These are phyloP conservation scores for Sphaerophoria rueppellii DNA, from an alignment of 2,888 invertebrate species.

Conservation along the genomic window DNA sequence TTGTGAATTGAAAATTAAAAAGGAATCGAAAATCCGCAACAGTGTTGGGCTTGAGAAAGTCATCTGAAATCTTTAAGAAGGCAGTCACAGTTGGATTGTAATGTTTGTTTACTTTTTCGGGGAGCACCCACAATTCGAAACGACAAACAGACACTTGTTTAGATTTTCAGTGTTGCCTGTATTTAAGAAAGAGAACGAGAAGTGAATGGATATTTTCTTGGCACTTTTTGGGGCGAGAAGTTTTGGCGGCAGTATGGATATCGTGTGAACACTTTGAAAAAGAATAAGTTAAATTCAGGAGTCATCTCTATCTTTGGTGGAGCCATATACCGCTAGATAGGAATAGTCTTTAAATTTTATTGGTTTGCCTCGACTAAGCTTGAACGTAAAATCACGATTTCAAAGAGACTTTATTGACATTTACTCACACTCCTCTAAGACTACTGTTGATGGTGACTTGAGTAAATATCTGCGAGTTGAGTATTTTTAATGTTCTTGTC, in stretches of 20 bases:
- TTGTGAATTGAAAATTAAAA: conserved; percentile 69
- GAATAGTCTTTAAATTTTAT: conserved; percentile 20
- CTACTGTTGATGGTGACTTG: conserved; percentile 47
- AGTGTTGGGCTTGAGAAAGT: conserved; percentile 39
- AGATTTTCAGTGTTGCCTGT: conserved; percentile 32
- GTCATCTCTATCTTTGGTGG: neutral
- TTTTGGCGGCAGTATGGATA: conserved; percentile 1
- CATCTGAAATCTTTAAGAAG: neutral
- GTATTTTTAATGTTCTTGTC: neutral
- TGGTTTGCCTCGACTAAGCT: conserved; percentile 4
- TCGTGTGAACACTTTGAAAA: conserved; percentile 62
- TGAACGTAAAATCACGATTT: conserved; percentile 68
- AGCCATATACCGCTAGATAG: neutral
- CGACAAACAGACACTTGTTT: conserved; percentile 47
- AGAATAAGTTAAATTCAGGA: conserved; percentile 35
- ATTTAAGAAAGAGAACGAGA: neutral
- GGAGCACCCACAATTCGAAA: conserved; percentile 66
- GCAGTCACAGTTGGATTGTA: conserved; percentile 50
- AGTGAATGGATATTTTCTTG: conserved; percentile 42
- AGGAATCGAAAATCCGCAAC: conserved; percentile 45
- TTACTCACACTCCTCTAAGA: conserved; percentile 61
- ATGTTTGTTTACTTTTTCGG: conserved; percentile 48
- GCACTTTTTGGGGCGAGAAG: conserved; percentile 30
- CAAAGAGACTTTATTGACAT: conserved; percentile 64
- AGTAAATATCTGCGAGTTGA: conserved; percentile 25